Evolutionary conservation across 2,888 invertebrate species (phyloP).

Genomic region (Embidobia sp.): DNA sequence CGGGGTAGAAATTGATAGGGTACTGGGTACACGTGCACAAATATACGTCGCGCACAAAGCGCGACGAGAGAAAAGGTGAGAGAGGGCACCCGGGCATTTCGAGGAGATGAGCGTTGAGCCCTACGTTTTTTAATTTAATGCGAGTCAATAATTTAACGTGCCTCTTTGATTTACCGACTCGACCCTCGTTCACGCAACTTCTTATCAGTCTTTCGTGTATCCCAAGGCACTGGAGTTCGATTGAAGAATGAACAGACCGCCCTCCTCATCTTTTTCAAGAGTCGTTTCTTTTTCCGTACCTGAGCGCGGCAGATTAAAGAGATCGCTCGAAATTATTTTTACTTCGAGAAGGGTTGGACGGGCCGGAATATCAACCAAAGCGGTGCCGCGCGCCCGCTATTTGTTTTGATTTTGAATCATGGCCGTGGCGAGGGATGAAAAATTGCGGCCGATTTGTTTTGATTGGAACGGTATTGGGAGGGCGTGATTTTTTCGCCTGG

Average conservation of each 20-base stretch:
- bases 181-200: constrained; percentile 54
- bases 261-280: constrained; percentile 44
- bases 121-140: constrained; percentile 75
- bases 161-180: constrained; percentile 72
- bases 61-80: constrained; percentile 63
- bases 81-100: constrained; percentile 43
- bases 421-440: constrained; percentile 39
- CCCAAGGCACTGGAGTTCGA: constrained; percentile 59
- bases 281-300: constrained; percentile 39
- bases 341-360: constrained; percentile 50
- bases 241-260: constrained; percentile 59
- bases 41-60: constrained; percentile 67
- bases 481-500: constrained; percentile 23
- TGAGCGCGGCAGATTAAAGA: constrained; percentile 42
- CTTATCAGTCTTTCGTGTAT: constrained; percentile 64
- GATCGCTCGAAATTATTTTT: constrained; percentile 40
- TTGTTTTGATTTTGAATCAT: constrained; percentile 58
- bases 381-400: constrained; percentile 28
- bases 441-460: constrained; percentile 51
- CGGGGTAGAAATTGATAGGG: constrained; percentile 73
- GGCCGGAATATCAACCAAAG: constrained; percentile 6
- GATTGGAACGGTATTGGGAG: constrained; percentile 36
- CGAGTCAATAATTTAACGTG: constrained; percentile 76
- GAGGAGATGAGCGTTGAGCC: constrained; percentile 61
- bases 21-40: constrained; percentile 65